A percentile compares a stretch with the other conserved stretches of the same genome.
Evolutionary conservation across 2,113 vertebrate genomes (phyloP).

Genomic region (Phoxinus phoxinus): DNA sequence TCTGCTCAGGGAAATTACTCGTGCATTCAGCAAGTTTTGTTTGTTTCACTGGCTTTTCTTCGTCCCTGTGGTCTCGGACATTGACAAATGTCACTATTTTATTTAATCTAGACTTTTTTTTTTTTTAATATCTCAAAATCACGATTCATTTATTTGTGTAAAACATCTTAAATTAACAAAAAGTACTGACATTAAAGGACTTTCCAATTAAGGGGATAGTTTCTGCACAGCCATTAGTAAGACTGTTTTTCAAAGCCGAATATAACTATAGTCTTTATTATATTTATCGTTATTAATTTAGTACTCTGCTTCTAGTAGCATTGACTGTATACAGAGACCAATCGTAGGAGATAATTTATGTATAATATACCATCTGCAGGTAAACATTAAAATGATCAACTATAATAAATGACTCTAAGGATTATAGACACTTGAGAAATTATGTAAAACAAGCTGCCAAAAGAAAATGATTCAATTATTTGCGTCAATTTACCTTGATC

Average conservation of each 20-base stretch:
- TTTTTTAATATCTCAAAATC: not conserved
- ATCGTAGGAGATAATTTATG: not conserved
- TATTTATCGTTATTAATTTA: not conserved
- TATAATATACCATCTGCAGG: not conserved
- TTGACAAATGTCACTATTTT: too few relatives aligned
- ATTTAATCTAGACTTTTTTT: too few relatives aligned
- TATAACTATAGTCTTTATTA: not conserved
- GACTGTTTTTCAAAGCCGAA: not conserved
- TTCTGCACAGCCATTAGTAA: not conserved
- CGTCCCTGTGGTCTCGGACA: not conserved
- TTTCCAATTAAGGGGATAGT: not conserved
- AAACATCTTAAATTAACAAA: not conserved
- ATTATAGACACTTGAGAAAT: not conserved
- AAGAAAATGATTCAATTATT: conserved; percentile 3
- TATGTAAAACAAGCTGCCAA: not conserved
- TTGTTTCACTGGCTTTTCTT: not conserved
- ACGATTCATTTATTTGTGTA: not conserved
- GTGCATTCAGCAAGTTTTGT: not conserved
- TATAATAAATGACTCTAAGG: not conserved
- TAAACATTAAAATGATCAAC: not conserved
- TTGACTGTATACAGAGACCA: not conserved
- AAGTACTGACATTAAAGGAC: not conserved
- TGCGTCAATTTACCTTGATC: not conserved
- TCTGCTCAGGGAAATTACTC: not conserved
- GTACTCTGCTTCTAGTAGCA: not conserved